Evolutionary conservation across 2,113 vertebrate species (phyloP).

Genomic region (Shinisaurus crocodilurus): DNA sequence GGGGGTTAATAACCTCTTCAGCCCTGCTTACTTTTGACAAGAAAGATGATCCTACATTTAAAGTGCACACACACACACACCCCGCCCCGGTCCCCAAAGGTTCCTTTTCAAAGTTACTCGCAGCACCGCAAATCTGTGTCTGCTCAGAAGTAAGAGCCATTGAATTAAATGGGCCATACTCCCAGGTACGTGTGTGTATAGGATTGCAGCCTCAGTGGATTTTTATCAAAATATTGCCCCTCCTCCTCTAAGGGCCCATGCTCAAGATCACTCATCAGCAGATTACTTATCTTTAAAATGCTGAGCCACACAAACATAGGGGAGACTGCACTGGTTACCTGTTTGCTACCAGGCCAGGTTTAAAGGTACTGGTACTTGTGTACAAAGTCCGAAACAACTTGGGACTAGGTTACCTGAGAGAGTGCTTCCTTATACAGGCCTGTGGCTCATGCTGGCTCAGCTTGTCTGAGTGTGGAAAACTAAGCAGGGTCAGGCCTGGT

Average conservation of each 20-base stretch:
- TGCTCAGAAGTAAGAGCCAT: neutral
- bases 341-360: too few relatives aligned
- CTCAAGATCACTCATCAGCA: neutral
- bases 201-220: neutral
- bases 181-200: neutral
- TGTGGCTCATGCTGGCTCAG: too few relatives aligned
- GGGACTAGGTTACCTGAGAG: too few relatives aligned
- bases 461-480: too few relatives aligned
- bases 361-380: too few relatives aligned
- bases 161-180: too few relatives aligned
- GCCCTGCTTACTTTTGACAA: neutral
- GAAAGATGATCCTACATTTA: too few relatives aligned
- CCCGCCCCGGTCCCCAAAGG: neutral
- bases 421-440: too few relatives aligned
- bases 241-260: neutral
- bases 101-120: neutral
- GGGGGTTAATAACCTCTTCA: neutral
- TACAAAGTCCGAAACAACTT: too few relatives aligned
- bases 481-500: too few relatives aligned
- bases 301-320: neutral
- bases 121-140: too few relatives aligned
- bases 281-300: neutral
- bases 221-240: neutral
- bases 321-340: too few relatives aligned
- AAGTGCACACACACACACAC: neutral